A percentile compares a stretch with the other conserved stretches of the same genome.
These are phyloP conservation scores for Mormyrus proboscirostris DNA, from an alignment of 2,797 vertebrate genomes.

Conservation along the genomic window DNA sequence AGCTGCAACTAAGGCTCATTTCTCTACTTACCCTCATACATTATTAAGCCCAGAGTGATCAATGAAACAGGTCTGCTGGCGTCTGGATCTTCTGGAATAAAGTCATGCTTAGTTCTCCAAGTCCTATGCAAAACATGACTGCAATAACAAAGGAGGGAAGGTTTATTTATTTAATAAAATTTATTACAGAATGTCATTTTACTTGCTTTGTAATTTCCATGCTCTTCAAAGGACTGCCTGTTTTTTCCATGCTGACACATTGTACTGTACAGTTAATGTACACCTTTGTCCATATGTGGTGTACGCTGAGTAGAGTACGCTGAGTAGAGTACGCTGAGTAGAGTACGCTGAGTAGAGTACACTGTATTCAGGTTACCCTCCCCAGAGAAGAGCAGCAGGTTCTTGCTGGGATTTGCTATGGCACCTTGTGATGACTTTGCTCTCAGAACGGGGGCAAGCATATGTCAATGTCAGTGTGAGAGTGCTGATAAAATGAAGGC, in stretches of 20 bases:
- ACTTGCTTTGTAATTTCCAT: neutral
- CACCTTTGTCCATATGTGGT: neutral
- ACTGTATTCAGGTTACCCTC: neutral
- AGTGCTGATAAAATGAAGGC: neutral
- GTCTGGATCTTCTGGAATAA: neutral
- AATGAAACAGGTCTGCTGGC: neutral
- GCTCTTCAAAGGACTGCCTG: neutral
- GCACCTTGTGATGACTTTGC: neutral
- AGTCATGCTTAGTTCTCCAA: neutral
- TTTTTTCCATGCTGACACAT: neutral
- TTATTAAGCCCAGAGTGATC: neutral
- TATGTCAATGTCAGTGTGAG: neutral
- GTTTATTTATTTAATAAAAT: neutral
- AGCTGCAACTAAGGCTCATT: neutral
- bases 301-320: neutral
- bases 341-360: neutral
- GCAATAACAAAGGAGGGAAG: neutral
- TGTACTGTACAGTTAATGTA: neutral
- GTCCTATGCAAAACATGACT: neutral
- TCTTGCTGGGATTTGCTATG: neutral
- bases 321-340: neutral
- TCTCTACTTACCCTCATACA: neutral
- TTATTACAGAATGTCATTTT: neutral
- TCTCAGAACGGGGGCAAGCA: neutral
- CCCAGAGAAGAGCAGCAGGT: neutral